A percentile compares a stretch with the other conserved stretches of the same genome.
Conservation (phyloP, 2,888 invertebrate species). For the Ennomos erosarius region DNA sequence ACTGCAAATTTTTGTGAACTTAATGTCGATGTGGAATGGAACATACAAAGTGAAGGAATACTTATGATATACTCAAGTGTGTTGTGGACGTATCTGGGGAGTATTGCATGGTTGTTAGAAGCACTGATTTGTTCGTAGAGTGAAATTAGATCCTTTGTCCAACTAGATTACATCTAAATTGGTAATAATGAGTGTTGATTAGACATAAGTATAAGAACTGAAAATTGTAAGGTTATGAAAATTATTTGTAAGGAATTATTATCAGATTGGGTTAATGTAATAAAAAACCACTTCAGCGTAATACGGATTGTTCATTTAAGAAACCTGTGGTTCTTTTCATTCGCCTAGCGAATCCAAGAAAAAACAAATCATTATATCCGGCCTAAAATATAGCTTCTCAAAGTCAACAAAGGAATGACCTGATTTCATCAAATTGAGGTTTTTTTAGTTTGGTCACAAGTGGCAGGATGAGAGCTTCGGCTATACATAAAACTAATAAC, state of each 20-base stretch:
- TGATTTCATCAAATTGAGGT: neutral
- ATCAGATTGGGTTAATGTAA: constrained; percentile 15
- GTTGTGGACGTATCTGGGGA: constrained; percentile 31
- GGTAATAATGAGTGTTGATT: constrained; percentile 31
- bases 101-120: constrained; percentile 14
- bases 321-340: neutral
- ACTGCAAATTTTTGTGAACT: constrained; percentile 1
- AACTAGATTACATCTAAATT: constrained; percentile 19
- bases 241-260: constrained; percentile 31
- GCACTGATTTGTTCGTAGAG: constrained; percentile 21
- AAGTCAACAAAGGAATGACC: neutral
- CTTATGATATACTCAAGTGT: constrained; percentile 32
- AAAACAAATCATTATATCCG: constrained; percentile 7
- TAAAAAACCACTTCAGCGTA: neutral
- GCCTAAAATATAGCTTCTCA: neutral
- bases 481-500: neutral
- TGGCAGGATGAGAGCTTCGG: neutral
- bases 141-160: constrained; percentile 13
- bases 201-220: constrained; percentile 40
- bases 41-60: constrained; percentile 4
- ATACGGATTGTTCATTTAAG: constrained; percentile 4
- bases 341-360: constrained; percentile 7
- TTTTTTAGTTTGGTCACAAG: neutral
- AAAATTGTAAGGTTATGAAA: constrained; percentile 34
- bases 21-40: neutral